phyloP scores from a whole-genome alignment of 2,888 invertebrate species.

The Hipparchia semele region DNA sequence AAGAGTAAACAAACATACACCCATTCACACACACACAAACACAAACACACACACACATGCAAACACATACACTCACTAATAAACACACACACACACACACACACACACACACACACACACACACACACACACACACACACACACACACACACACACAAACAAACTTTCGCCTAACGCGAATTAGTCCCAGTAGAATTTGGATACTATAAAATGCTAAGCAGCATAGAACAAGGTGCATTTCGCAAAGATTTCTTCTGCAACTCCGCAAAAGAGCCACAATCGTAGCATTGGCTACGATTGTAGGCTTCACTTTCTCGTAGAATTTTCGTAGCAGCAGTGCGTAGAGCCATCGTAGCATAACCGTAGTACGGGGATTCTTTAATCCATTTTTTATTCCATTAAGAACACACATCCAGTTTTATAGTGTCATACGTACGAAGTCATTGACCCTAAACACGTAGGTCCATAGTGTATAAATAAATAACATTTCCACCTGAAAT shows the following conservation, averaged over 20 bases:
- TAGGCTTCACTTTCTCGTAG: neutral
- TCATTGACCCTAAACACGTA: constrained; percentile 35
- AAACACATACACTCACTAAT: too few relatives aligned
- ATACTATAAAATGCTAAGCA: neutral
- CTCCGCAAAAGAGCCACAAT: neutral
- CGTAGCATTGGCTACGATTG: neutral
- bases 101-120: too few relatives aligned
- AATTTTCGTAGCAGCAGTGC: neutral
- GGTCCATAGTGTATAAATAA: constrained; percentile 63
- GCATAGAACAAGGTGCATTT: too few relatives aligned
- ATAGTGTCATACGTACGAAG: neutral
- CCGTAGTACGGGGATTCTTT: neutral
- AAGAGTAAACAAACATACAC: too few relatives aligned
- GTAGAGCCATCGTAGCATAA: neutral
- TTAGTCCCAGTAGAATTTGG: neutral
- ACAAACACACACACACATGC: too few relatives aligned
- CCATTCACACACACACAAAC: too few relatives aligned
- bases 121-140: too few relatives aligned
- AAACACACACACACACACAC: too few relatives aligned
- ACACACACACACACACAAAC: too few relatives aligned
- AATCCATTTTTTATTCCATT: neutral
- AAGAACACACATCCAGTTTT: neutral
- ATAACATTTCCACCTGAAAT: constrained; percentile 77
- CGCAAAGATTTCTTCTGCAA: too few relatives aligned
- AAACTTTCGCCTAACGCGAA: too few relatives aligned